Percentiles rank a stretch among this genome's conserved stretches.
Evolutionary conservation across 2,797 vertebrate genomes (phyloP).

Genomic region (Hypotaenidia okinawae): DNA sequence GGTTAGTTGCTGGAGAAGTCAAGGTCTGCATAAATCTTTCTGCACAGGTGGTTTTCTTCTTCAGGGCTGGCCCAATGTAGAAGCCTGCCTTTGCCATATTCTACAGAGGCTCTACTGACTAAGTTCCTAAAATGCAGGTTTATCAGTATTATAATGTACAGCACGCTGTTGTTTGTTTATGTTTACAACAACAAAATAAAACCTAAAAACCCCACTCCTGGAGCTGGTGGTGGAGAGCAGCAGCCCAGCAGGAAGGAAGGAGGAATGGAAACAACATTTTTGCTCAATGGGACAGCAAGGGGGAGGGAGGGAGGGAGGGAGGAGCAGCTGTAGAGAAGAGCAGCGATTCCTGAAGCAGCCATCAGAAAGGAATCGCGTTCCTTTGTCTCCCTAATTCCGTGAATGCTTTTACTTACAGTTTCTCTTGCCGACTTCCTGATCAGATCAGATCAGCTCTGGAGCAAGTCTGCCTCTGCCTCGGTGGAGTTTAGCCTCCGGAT

Average conservation of each 20-base stretch:
- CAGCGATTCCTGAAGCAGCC: not conserved
- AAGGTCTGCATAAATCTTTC: not conserved
- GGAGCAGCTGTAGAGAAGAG: not conserved
- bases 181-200: not conserved
- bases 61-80: not conserved
- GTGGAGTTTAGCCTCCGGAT: not conserved
- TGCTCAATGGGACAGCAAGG: not conserved
- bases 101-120: not conserved
- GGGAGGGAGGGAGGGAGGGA: not conserved
- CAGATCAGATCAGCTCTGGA: not conserved
- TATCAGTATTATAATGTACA: not conserved
- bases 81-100: not conserved
- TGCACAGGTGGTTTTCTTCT: not conserved
- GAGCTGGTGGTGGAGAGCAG: rapidly evolving
- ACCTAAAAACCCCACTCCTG: not conserved
- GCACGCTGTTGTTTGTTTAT: not conserved
- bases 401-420: not conserved
- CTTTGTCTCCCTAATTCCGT: not conserved
- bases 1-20: not conserved
- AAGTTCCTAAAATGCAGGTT: not conserved
- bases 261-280: not conserved
- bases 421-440: not conserved
- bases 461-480: not conserved
- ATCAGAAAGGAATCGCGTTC: not conserved
- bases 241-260: not conserved